phyloP scores from a whole-genome alignment of 2,888 invertebrate species.

The Drosophila basisetae region DNA sequence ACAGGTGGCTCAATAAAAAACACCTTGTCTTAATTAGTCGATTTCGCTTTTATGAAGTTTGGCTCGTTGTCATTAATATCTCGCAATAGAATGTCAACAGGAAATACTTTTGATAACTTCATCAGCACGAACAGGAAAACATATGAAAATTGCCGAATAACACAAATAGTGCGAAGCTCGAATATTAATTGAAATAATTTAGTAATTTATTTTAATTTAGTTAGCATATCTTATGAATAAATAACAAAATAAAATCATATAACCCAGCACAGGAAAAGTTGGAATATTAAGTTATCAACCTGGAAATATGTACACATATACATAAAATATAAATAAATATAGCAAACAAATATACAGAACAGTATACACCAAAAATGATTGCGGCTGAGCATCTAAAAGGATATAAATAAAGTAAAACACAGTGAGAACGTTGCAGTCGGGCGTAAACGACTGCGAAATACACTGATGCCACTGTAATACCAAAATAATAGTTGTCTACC shows the following conservation, averaged over 20 bases:
- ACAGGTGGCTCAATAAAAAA: slow-evolving; percentile 60
- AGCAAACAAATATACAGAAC: not conserved
- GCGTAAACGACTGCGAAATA: not conserved
- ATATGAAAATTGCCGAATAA: not conserved
- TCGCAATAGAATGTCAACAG: slow-evolving; percentile 5
- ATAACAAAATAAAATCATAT: not conserved
- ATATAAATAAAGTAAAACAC: not conserved
- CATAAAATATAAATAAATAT: not conserved
- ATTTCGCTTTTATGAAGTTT: slow-evolving; percentile 13
- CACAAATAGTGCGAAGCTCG: not conserved
- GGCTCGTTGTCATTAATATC: slow-evolving; percentile 29
- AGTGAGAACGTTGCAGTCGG: not conserved
- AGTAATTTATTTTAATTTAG: not conserved
- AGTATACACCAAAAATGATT: not conserved
- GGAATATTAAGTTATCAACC: not conserved
- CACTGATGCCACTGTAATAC: not conserved
- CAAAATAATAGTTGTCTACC: not conserved
- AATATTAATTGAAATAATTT: not conserved
- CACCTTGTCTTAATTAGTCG: slow-evolving; percentile 57
- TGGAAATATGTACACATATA: not conserved
- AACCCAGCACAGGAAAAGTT: not conserved
- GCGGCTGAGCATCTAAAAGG: not conserved
- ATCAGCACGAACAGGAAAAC: not conserved
- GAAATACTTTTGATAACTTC: not conserved
- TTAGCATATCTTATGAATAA: not conserved